These are phyloP conservation scores for Ceratotherium simum DNA, from an alignment of 2,113 vertebrate genomes.

Conservation along the genomic window DNA sequence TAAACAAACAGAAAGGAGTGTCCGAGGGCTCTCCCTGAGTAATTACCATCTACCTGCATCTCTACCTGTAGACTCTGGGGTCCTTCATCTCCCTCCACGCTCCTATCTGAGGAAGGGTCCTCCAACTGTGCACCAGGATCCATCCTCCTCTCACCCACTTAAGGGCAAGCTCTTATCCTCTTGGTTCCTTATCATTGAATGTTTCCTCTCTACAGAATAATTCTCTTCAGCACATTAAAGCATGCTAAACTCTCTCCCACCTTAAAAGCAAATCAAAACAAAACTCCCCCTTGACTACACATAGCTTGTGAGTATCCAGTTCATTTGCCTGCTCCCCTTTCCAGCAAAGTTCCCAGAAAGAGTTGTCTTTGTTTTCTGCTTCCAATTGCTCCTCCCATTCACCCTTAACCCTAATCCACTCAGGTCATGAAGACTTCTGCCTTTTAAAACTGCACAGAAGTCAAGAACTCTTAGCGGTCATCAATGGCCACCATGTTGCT, in stretches of 20 bases:
- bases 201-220: not conserved
- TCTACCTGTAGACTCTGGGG: rapidly evolving
- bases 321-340: not conserved
- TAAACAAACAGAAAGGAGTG: not conserved
- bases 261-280: not conserved
- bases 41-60: not conserved
- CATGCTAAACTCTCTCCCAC: not conserved
- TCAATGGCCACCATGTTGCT: not conserved
- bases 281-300: not conserved
- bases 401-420: not conserved
- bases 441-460: not conserved
- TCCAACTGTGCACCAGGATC: not conserved
- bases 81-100: not conserved
- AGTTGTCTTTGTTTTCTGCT: not conserved
- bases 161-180: not conserved
- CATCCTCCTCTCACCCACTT: not conserved
- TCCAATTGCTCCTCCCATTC: not conserved
- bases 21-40: not conserved
- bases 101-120: not conserved
- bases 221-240: not conserved
- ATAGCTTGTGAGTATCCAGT: not conserved
- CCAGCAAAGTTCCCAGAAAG: not conserved
- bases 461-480: not conserved
- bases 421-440: not conserved
- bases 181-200: not conserved